Percentiles rank a stretch among this genome's conserved stretches.
Evolutionary conservation across 1,140 invertebrate genomes (phyloP).

Genomic region (Octopus bimaculoides): DNA sequence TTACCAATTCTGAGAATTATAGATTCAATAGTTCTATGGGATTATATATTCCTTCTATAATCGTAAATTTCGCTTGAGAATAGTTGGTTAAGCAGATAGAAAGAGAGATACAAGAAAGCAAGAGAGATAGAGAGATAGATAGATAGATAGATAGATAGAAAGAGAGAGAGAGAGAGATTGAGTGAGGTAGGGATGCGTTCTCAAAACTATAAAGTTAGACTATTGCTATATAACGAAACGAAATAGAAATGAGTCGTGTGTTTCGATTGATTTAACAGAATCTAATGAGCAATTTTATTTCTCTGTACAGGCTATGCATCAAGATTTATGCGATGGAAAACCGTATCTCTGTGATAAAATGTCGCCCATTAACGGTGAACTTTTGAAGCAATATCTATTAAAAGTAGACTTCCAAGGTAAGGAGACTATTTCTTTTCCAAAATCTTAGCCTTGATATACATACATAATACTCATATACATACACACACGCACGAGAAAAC

Average conservation of each 20-base stretch:
- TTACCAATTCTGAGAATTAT: no score
- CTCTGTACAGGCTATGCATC: constrained; percentile 68
- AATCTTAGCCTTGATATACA: neutral
- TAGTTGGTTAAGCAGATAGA: no score
- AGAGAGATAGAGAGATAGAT: neutral
- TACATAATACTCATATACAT: neutral
- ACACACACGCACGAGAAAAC: constrained; percentile 14
- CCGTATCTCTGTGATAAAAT: constrained; percentile 80
- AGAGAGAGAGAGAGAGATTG: no score
- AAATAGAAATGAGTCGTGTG: no score
- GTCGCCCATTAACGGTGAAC: constrained; percentile 82
- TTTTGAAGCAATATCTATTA: constrained; percentile 77
- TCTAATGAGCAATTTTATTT: neutral
- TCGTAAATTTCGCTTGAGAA: no score
- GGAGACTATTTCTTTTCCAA: constrained; percentile 18
- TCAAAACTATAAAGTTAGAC: no score
- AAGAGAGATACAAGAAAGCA: no score
- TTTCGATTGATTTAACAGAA: no score
- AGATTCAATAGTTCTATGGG: no score
- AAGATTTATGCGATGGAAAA: constrained; percentile 69
- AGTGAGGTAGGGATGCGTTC: no score
- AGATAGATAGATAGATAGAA: neutral
- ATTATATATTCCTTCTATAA: no score
- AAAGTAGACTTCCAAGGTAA: constrained; percentile 83
- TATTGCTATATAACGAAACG: no score